Evolutionary conservation across 2,797 vertebrate species (phyloP), one percentile per base, ranked within the genome.

Genomic region (Gambusia yucatana): DNA sequence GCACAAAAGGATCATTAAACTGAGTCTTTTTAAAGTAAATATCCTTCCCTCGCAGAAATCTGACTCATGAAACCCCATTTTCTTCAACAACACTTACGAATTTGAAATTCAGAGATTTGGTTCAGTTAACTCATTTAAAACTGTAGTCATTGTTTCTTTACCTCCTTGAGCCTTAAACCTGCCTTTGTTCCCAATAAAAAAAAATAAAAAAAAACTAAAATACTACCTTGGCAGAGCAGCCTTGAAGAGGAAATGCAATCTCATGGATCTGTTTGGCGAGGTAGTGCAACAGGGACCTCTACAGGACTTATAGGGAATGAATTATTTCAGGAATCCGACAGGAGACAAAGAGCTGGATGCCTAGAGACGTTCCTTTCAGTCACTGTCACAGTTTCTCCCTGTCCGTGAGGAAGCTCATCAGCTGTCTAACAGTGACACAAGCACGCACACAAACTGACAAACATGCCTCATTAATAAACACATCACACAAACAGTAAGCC

Each of bases 281-380:
- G 44, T 16, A 61, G 88, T 81, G 11, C 92, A 89, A 91, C 46
- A n/a, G 88, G 59, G 92, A 67, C 92, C 90, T 92, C 93, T 91
- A 85, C 71, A 87, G 93, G 89, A 76, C 72, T 73, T n/a, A 7
- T 2, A 59, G 13, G 48, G 83, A 75, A 86, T 16, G 41, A 16
- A 71, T 43, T 25, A 41, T 72, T 50, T 77, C 50, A 48, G 4
- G 30, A 28, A 72, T 28, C 16, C 63, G 74, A 75, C 69, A 41
- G 74, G 33, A 73, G 80, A 79, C 70, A 70, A 72, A 86, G 77
- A 78, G 72, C 82, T 74, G 77, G 81, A 86, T 46, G 52, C 80
- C 82, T 77, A 44, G 72, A 87, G 82, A 76, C 76, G 39, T 78
- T 73, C 69, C 77, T 83, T 65, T 91, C 87, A 80, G 82, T 91